Evolutionary conservation across 2,113 vertebrate genomes (phyloP), one percentile per base, ranked within the genome.

Genomic region (Agelaius tricolor): DNA sequence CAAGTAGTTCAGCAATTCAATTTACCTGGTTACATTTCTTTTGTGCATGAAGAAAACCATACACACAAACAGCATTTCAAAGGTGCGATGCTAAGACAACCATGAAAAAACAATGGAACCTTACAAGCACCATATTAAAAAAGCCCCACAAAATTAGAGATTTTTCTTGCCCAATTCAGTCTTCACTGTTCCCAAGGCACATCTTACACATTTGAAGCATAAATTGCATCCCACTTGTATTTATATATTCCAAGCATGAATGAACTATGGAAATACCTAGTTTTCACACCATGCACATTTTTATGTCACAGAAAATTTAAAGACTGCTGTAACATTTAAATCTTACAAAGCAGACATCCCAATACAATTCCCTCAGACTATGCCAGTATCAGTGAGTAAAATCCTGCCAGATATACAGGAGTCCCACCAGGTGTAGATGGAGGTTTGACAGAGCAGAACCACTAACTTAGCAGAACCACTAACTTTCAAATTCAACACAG

Each of bases 1-100:
- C 69, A 91, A 94, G 68, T 63, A 89, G 87, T 93, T 94, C 90
- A 97, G 69, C 84, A 95, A 87, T 94, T 90, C 84, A 80, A 73
- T 91, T 91, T 74, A 94, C 89, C 91, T 74, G 39, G 80, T 95
- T 55, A 95, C 30, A 78, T 78, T 91, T 93, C 44, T 91, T 94
- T 82, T 85, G 78, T 78, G 28, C 66, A 77, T 74, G 62, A 69
- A 81, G 61, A 92, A 49, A 89, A 68, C 59, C 73, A 84, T n/a
- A 94, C 43, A 84, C 33, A 78, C 33, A 65, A 84, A 87, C 39
- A 89, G 44, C 67, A 91, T 67, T 84, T 35, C 49, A 78, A 67
- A 84, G 16, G n/a, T n/a, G n/a, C 19, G 35, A 85, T 35, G 39
- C 80, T 89, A 94, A 71, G 65, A 89, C 93, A 84, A 78, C 69